A percentile compares a stretch with the other conserved stretches of the same genome.
Conservation (phyloP, 2,888 invertebrate genomes). For the Conops quadrifasciatus region DNA sequence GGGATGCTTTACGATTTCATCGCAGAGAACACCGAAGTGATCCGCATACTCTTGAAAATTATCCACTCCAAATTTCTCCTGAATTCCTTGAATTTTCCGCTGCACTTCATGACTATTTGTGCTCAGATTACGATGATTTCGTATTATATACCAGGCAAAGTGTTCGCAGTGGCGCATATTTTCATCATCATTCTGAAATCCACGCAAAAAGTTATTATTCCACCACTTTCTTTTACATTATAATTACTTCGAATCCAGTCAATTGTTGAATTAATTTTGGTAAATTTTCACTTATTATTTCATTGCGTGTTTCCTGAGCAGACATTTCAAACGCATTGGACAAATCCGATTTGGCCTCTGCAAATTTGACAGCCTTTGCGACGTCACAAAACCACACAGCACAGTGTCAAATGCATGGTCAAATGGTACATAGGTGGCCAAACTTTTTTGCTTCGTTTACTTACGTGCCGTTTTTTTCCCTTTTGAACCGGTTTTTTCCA, state of each 20-base stretch:
- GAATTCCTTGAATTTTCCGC: conserved; percentile 64
- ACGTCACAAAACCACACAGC: no score
- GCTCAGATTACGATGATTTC: conserved; percentile 65
- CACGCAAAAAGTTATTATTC: background rate
- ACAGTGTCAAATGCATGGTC: no score
- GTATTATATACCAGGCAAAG: conserved; percentile 60
- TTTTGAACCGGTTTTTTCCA: no score
- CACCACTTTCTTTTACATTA: background rate
- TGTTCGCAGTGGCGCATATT: conserved; percentile 64
- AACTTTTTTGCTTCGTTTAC: no score
- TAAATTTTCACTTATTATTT: conserved; percentile 52
- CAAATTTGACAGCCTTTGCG: no score
- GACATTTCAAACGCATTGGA: conserved; percentile 41
- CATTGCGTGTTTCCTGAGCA: conserved; percentile 50
- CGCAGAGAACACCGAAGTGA: conserved; percentile 62
- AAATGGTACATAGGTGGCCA: no score
- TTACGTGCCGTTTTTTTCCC: no score
- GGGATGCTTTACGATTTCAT: conserved; percentile 53
- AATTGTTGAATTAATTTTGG: conserved; percentile 52
- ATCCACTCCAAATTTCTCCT: conserved; percentile 65
- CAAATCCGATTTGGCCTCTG: no score
- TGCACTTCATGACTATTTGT: conserved; percentile 66
- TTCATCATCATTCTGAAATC: conserved; percentile 59
- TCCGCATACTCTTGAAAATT: conserved; percentile 66
- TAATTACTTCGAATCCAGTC: conserved; percentile 53